Evolutionary conservation across 2,113 vertebrate species (phyloP).

Genomic region (Pluvialis apricaria): DNA sequence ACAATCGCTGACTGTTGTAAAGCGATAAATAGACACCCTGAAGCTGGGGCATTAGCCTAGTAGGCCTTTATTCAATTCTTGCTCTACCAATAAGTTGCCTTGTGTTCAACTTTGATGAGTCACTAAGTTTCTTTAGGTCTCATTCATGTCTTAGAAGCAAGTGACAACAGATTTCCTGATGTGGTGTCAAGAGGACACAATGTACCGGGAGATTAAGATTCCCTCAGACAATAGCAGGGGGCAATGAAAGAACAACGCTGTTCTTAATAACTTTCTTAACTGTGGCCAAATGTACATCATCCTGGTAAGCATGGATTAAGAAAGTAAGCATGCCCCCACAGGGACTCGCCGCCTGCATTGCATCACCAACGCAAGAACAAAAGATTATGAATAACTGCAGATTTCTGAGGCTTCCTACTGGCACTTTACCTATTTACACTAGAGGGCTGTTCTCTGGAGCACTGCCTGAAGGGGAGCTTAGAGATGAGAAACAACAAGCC

Average conservation of each 20-base stretch:
- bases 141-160: neutral
- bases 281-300: neutral
- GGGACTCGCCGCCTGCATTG: rapidly evolving
- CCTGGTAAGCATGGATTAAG: neutral
- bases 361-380: rapidly evolving
- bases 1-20: neutral
- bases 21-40: neutral
- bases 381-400: neutral
- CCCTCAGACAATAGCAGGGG: neutral
- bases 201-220: neutral
- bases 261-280: neutral
- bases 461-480: neutral
- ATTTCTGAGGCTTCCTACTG: neutral
- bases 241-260: neutral
- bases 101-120: neutral
- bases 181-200: neutral
- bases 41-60: neutral
- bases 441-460: neutral
- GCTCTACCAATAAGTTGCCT: neutral
- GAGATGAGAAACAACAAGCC: neutral
- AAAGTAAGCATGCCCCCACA: neutral
- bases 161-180: neutral
- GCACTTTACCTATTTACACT: neutral
- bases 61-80: neutral
- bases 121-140: neutral